phyloP scores from a whole-genome alignment of 2,113 vertebrate species.

The chimpanzee (Pan troglodytes) region NHGRI_mPanTro3-v2.1_pri NC_072419.2:65335001-65335500 shows the following conservation, averaged over 20 bases:
- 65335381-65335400: background rate
- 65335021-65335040: conserved; percentile 98
- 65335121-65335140: background rate
- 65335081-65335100: background rate
- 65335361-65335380: background rate
- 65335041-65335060: conserved; percentile 96
- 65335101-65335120: background rate
- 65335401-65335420: background rate
- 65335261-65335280: background rate
- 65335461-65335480: background rate
- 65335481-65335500: background rate
- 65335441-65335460: background rate
- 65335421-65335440: background rate
- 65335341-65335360: background rate
- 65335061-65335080: conserved; percentile 89
- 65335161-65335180: background rate
- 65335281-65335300: background rate
- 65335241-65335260: background rate
- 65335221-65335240: background rate
- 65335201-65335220: background rate
- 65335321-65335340: background rate
- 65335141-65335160: background rate
- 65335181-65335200: background rate
- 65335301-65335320: background rate
- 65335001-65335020: conserved; percentile 99